Base-by-base conservation (phyloP, 2,113 vertebrate species). In the Chamaea fasciata region DNA sequence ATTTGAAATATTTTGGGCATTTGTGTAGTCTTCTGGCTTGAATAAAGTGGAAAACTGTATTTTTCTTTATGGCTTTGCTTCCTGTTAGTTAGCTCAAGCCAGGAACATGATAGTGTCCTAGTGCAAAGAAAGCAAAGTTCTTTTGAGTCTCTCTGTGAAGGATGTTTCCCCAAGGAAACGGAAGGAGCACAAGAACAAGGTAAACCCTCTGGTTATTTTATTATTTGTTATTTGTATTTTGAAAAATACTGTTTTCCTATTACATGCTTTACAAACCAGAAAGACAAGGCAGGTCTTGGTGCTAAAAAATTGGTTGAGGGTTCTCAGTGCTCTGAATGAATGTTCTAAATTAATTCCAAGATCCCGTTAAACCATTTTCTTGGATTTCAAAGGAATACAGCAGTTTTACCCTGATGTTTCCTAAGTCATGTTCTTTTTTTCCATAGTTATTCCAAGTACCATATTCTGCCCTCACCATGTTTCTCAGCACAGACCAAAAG, bases 401-500 rank as follows among this genome's bases (percentile, higher is more conserved):
- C 33, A 13, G 47, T 49, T 83, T 69, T 82, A 49, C 19, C 28
- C 8, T 26, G 59, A 22, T 44, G 41, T 53, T 15, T 74, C n/a
- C 46, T 87, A 44, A 92, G 24, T 69, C n/a, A 27, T 68, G 9
- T 85, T 88, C 53, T 91, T 33, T 57, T 74, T 68, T 68, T n/a
- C 60, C 89, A 13, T 73, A 99, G 99, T 98, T 99, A 87, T 99
- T 98, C 96, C 99, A 99, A 33, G 99, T 99, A 60, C 99, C 99
- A 59, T 99, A 99, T 94, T 98, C 99, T 7, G 99, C 99, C 24
- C 99, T 99, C 95, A 99, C 99, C 96, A 99, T 99, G 99, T 99
- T 99, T 92, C 98, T 99, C 96, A 99, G 98, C 90, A 98, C 98
- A 7, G 98, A 98, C 88, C 99, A 99, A 96, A 98, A 94, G 92